A percentile compares a stretch with the other conserved stretches of the same genome.
Evolutionary conservation across 2,113 vertebrate genomes (phyloP).

Genomic region (Echinops telfairi): DNA sequence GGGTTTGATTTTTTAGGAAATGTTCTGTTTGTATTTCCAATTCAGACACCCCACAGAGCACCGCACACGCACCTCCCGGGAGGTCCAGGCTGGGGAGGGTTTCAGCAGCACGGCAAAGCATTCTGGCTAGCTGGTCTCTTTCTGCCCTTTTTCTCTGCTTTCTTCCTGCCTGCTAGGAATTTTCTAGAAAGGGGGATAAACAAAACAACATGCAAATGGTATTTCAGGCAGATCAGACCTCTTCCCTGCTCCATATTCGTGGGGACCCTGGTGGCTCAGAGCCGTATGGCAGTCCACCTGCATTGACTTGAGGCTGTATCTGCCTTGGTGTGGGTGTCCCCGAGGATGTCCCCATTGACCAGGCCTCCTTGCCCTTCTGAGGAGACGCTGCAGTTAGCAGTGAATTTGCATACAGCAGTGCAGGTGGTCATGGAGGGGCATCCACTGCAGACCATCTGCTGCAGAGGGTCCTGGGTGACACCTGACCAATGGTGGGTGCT

Average conservation of each 20-base stretch:
- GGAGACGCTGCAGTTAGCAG: conserved; percentile 81
- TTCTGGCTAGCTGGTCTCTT: not conserved
- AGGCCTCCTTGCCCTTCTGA: not conserved
- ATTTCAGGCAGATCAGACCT: not conserved
- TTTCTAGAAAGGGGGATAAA: not conserved
- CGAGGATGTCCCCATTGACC: no score
- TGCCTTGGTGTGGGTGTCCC: no score
- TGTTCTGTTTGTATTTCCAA: no score
- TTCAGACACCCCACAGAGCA: no score
- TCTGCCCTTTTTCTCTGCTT: not conserved
- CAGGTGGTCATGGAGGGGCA: not conserved
- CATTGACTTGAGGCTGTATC: no score
- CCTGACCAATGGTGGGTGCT: no score
- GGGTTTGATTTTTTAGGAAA: no score
- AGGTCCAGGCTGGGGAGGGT: not conserved
- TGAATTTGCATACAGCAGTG: conserved; percentile 65
- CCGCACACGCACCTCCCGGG: not conserved
- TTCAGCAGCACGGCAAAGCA: rapidly evolving
- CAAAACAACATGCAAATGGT: no score
- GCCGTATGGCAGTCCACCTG: no score
- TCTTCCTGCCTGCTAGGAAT: not conserved
- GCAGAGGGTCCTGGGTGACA: not conserved
- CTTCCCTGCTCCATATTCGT: no score
- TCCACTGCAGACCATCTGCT: conserved; percentile 48
- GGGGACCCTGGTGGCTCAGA: no score